Evolutionary conservation across 2,113 vertebrate species (phyloP).

Genomic region (Ammodramus savannarum): DNA sequence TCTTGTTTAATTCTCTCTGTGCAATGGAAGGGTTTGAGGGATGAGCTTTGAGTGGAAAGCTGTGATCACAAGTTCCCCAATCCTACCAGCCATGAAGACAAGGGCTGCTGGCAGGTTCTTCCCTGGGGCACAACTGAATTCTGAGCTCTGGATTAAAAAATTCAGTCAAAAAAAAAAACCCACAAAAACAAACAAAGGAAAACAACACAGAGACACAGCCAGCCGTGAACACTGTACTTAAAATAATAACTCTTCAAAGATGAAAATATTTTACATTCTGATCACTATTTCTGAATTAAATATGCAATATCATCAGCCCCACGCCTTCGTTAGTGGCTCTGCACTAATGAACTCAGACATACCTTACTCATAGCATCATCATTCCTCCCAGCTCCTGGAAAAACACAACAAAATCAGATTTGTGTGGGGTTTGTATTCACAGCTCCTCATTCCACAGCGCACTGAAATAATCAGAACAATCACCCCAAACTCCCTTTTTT

Average conservation of each 20-base stretch:
- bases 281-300: background rate
- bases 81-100: background rate
- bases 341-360: background rate
- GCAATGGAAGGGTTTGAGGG: background rate
- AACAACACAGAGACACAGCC: background rate
- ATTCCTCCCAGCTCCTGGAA: constrained; percentile 41
- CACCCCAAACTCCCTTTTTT: background rate
- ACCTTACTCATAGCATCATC: constrained; percentile 31
- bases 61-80: background rate
- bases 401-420: background rate
- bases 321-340: rapidly evolving
- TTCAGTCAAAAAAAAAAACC: background rate
- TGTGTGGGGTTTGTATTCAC: background rate
- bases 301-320: background rate
- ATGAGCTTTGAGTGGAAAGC: background rate
- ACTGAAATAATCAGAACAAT: rapidly evolving
- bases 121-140: background rate
- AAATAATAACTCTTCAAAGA: background rate
- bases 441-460: background rate
- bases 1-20: background rate
- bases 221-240: background rate
- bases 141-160: background rate
- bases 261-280: background rate
- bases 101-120: background rate
- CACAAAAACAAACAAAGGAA: background rate